Conservation (phyloP, 2,888 invertebrate species). For the Andrena dorsata region DNA sequence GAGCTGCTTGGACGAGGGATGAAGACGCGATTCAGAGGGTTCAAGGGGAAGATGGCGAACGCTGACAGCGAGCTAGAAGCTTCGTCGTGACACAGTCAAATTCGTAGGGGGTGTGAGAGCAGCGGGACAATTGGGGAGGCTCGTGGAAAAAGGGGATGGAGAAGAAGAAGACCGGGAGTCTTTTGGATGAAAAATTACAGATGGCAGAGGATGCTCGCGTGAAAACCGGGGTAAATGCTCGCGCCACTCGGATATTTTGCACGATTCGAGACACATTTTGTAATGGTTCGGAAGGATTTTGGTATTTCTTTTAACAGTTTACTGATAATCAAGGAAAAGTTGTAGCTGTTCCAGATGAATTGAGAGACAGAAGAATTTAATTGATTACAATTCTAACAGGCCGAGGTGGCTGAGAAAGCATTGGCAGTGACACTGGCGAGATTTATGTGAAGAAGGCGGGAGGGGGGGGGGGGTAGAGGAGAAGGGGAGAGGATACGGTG, state of each 20-base stretch:
- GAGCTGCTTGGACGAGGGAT: conserved; percentile 54
- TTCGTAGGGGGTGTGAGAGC: conserved; percentile 60
- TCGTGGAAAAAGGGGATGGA: background rate
- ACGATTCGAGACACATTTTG: background rate
- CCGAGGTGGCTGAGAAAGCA: conserved; percentile 23
- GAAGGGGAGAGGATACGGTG: conserved; percentile 23
- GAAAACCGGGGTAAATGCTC: conserved; percentile 66
- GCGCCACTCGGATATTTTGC: conserved; percentile 46
- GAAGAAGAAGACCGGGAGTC: conserved; percentile 23
- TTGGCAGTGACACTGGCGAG: conserved; percentile 38
- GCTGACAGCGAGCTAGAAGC: conserved; percentile 56
- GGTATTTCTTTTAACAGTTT: background rate
- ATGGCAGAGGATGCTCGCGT: conserved; percentile 63
- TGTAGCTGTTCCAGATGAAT: background rate
- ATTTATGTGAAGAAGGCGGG: conserved; percentile 29
- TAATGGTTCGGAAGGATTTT: background rate
- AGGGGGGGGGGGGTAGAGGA: background rate
- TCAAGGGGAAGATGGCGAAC: conserved; percentile 54
- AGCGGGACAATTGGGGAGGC: background rate
- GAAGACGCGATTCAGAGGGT: conserved; percentile 55
- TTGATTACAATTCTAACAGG: conserved; percentile 2
- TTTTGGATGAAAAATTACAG: conserved; percentile 71
- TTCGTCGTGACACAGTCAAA: conserved; percentile 73
- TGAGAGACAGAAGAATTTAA: background rate
- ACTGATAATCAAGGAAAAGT: background rate